Percentiles rank a stretch among this genome's conserved stretches.
phyloP scores from a whole-genome alignment of 1,140 invertebrate genomes.

The Myzus persicae region DNA sequence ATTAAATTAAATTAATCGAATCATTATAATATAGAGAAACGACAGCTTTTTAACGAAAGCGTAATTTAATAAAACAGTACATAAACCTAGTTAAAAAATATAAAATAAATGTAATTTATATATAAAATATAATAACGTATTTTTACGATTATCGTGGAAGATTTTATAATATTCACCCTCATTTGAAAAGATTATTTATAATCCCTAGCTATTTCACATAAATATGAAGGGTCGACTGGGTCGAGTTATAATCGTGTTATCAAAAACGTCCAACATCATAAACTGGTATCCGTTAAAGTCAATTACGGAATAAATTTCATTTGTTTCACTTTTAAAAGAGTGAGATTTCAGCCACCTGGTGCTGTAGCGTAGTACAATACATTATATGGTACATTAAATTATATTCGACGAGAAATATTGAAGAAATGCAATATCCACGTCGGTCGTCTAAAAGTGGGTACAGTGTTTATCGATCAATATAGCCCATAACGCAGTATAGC shows the following conservation, averaged over 20 bases:
- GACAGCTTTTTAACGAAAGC: not conserved
- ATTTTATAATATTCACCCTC: not conserved
- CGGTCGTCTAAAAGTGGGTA: not conserved
- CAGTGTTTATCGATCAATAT: not conserved
- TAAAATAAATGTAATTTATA: not conserved
- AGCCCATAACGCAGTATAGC: not conserved
- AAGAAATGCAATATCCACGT: not conserved
- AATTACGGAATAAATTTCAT: constrained; percentile 32
- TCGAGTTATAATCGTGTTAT: constrained; percentile 3
- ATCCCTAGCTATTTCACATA: not conserved
- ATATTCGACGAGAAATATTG: not conserved
- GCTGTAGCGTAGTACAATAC: not conserved
- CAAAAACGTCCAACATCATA: constrained; percentile 14
- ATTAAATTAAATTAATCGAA: not conserved
- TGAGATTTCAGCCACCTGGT: constrained; percentile 14
- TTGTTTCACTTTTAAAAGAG: not conserved
- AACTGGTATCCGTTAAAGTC: constrained; percentile 14
- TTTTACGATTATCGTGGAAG: not conserved
- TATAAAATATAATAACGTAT: not conserved
- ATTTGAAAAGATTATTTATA: constrained; percentile 26
- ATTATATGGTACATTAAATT: constrained; percentile 4
- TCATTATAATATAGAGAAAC: too few species aligned
- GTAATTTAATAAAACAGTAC: not conserved
- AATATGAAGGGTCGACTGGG: not conserved
- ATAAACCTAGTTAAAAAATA: not conserved